phyloP scores from a whole-genome alignment of 2,113 vertebrate genomes.

The Coturnix japonica region DNA sequence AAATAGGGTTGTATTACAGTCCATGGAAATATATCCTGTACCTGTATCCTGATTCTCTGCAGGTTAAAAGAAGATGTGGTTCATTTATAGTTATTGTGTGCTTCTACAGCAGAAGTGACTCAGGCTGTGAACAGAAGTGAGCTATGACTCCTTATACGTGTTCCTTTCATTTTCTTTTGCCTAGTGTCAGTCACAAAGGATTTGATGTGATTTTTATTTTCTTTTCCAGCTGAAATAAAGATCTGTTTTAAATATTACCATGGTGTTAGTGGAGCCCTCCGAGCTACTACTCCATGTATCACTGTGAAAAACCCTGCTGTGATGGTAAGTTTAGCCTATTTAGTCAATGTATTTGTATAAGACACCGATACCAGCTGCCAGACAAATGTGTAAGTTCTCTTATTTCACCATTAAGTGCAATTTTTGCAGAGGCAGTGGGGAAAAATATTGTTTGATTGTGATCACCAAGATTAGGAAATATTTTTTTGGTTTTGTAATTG shows the following conservation, averaged over 20 bases:
- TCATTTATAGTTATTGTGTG: background rate
- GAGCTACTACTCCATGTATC: conserved; percentile 97
- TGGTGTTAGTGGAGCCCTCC: conserved; percentile 93
- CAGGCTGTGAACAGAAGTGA: background rate
- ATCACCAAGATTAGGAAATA: background rate
- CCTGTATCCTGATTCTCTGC: too few relatives aligned
- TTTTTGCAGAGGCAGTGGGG: background rate
- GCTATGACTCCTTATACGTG: background rate
- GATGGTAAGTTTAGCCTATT: conserved; percentile 81
- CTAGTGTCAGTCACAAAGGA: background rate
- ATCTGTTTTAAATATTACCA: conserved; percentile 99
- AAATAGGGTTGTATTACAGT: background rate
- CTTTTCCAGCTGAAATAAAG: conserved; percentile 92
- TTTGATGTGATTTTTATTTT: conserved; percentile 4
- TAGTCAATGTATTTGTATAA: background rate
- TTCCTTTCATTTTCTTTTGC: background rate
- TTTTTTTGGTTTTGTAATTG: background rate
- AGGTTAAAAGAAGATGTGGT: background rate
- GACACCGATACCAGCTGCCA: background rate
- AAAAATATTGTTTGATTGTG: background rate
- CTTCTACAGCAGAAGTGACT: background rate
- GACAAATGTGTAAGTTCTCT: background rate
- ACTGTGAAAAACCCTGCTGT: conserved; percentile 95
- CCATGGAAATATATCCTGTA: background rate
- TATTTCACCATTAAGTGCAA: background rate